Conservation (phyloP, 2,888 invertebrate species). For the Malachius bipustulatus region DNA sequence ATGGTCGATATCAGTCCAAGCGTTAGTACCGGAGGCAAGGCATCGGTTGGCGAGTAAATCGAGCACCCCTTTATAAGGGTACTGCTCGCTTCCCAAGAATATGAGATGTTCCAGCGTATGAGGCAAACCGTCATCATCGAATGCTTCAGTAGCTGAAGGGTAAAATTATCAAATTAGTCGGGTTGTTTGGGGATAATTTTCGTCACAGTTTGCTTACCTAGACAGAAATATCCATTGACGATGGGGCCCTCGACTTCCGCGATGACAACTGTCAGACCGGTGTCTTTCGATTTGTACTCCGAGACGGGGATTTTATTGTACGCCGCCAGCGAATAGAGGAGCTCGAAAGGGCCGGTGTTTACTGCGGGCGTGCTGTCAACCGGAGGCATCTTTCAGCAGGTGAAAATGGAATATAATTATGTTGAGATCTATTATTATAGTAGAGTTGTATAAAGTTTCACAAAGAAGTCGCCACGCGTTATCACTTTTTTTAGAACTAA, state of each 20-base stretch:
- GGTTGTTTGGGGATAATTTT: neutral
- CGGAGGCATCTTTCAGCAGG: constrained; percentile 28
- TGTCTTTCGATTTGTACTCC: constrained; percentile 66
- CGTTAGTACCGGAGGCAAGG: constrained; percentile 84
- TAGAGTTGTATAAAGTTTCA: too few species aligned
- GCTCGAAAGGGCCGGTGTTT: constrained; percentile 40
- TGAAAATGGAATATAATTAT: too few species aligned
- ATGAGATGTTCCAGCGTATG: constrained; percentile 88
- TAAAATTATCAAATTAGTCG: too few species aligned
- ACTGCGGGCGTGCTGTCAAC: constrained; percentile 33
- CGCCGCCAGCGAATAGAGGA: constrained; percentile 51
- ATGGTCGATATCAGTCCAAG: constrained; percentile 78
- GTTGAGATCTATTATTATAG: too few species aligned
- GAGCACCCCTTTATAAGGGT: constrained; percentile 80
- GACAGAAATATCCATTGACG: constrained; percentile 75
- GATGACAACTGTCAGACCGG: constrained; percentile 71
- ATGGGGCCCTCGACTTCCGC: constrained; percentile 85
- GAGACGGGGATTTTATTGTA: constrained; percentile 64
- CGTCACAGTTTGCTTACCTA: constrained; percentile 50
- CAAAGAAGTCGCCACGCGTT: too few species aligned
- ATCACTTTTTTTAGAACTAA: too few species aligned
- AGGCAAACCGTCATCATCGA: constrained; percentile 84
- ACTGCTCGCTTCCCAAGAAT: constrained; percentile 80
- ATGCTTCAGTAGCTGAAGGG: constrained; percentile 70
- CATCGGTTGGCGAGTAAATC: constrained; percentile 83